Evolutionary conservation across 2,888 invertebrate genomes (phyloP).

Genomic region (Mylabris sibirica): DNA sequence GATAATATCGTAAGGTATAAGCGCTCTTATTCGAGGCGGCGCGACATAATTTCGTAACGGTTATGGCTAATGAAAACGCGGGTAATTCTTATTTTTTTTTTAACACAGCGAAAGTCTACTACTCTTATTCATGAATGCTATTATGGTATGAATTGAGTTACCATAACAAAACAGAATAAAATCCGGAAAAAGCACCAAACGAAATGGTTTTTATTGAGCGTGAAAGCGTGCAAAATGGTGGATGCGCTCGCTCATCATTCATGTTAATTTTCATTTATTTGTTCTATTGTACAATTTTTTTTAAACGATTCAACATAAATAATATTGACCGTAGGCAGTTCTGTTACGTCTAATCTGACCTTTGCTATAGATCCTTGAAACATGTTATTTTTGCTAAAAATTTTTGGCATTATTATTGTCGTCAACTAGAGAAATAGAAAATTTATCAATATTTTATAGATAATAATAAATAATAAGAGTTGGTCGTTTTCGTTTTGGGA

Average conservation of each 20-base stretch:
- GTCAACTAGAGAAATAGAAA: background rate
- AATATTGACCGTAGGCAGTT: slow-evolving; percentile 12
- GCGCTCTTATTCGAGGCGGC: slow-evolving; percentile 29
- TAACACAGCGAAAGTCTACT: slow-evolving; percentile 31
- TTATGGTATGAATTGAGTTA: background rate
- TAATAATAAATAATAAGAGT: background rate
- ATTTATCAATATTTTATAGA: background rate
- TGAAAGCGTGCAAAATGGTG: background rate
- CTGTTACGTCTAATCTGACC: slow-evolving; percentile 1
- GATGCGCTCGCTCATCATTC: background rate
- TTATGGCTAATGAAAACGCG: slow-evolving; percentile 34
- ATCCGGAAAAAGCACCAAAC: background rate
- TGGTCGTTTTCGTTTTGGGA: no score
- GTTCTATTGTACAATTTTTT: background rate
- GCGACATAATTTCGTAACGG: slow-evolving; percentile 36
- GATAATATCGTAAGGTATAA: slow-evolving; percentile 25
- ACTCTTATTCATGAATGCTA: background rate
- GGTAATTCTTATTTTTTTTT: slow-evolving; percentile 23
- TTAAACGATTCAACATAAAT: background rate
- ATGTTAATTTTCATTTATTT: background rate
- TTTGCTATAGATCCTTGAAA: background rate
- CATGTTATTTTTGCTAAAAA: background rate
- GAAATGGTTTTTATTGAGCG: background rate
- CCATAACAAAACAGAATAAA: background rate
- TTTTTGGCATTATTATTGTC: background rate